Conservation (phyloP, 30 jellyfish, hydroid and myxozoan genomes). For the Cassiopea andromeda region DNA sequence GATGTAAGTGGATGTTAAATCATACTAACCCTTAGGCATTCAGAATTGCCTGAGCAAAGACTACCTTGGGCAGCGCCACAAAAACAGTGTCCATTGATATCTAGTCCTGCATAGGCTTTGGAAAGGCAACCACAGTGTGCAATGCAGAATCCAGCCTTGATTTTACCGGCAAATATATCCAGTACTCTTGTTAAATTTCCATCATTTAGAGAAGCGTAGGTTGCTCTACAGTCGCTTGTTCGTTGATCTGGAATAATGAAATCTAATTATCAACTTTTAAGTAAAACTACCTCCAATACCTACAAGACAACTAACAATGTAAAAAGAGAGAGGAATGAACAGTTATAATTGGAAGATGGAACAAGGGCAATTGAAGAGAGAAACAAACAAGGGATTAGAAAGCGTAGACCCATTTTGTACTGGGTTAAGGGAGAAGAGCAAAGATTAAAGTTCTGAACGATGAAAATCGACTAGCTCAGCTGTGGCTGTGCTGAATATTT, state of each 20-base stretch:
- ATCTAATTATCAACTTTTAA: no score
- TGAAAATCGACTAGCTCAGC: no score
- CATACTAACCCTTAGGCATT: constrained; percentile 55
- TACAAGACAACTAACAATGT: no score
- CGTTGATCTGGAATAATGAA: constrained; percentile 18
- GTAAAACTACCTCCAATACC: no score
- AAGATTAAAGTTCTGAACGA: neutral
- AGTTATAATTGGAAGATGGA: no score
- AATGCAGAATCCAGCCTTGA: constrained; percentile 46
- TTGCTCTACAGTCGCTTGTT: constrained; percentile 24
- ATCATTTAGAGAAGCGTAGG: constrained; percentile 28
- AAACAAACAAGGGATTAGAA: no score
- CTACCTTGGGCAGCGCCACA: constrained; percentile 62
- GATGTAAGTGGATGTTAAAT: no score
- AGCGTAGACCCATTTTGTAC: no score
- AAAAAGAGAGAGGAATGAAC: no score
- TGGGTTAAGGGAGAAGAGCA: no score
- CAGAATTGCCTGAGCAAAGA: constrained; percentile 20
- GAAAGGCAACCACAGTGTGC: constrained; percentile 78
- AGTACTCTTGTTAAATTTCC: constrained; percentile 69
- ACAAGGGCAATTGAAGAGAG: no score
- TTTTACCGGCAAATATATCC: constrained; percentile 69
- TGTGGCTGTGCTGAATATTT: no score
- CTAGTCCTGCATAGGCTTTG: constrained; percentile 61
- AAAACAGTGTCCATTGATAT: constrained; percentile 56